These are phyloP conservation scores for Adoxophyes honmai DNA, from an alignment of 1,140 invertebrate genomes.

Conservation along the genomic window DNA sequence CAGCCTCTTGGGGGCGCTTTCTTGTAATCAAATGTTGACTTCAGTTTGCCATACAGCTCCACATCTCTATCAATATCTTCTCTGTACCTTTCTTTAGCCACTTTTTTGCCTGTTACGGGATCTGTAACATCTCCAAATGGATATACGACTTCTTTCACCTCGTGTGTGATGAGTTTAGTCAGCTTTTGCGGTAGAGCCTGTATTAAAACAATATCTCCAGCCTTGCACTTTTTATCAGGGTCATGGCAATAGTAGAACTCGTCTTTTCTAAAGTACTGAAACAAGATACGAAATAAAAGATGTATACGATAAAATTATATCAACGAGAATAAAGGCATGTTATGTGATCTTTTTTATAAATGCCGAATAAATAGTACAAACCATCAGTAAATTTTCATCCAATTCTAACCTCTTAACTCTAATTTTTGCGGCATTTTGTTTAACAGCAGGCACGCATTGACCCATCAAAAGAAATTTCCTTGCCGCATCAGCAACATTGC, in stretches of 20 bases:
- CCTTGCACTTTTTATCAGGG: conserved; percentile 86
- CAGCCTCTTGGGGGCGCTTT: conserved; percentile 87
- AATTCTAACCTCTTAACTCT: conserved; percentile 83
- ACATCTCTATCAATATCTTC: conserved; percentile 84
- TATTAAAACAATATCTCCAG: conserved; percentile 89
- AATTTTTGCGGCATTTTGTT: conserved; percentile 87
- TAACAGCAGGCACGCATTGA: conserved; percentile 84
- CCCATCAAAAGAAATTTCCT: conserved; percentile 79
- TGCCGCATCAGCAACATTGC: conserved; percentile 47
- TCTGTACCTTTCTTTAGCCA: conserved; percentile 83
- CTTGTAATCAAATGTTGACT: conserved; percentile 85
- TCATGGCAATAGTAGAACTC: conserved; percentile 86
- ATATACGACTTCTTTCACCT: conserved; percentile 88
- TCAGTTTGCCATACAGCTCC: conserved; percentile 84
- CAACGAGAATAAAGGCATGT: too few relatives aligned
- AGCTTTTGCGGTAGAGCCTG: conserved; percentile 84
- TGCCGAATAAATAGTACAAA: too few relatives aligned
- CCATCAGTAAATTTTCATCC: conserved; percentile 83
- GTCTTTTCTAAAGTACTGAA: conserved; percentile 87
- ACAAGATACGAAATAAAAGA: conserved; percentile 54
- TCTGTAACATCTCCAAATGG: conserved; percentile 89
- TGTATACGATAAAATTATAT: too few relatives aligned
- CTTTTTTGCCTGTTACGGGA: conserved; percentile 89
- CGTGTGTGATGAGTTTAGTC: conserved; percentile 87
- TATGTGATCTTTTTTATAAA: too few relatives aligned